Conservation (phyloP, 2,797 vertebrate genomes). For the Pteronotus mesoamericanus region DNA sequence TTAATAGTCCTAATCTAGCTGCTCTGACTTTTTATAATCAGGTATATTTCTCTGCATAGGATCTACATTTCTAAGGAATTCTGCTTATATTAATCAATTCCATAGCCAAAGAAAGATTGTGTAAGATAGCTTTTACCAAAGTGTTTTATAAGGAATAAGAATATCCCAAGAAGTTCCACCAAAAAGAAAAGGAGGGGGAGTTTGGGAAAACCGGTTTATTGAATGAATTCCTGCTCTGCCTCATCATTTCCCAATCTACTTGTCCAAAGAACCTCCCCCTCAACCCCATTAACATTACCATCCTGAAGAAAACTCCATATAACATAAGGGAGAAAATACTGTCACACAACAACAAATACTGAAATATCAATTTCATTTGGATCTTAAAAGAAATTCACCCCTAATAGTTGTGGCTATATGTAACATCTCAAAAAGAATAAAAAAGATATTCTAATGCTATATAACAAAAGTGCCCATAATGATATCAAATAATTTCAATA, state of each 20-base stretch:
- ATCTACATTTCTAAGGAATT: background rate
- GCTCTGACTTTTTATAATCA: background rate
- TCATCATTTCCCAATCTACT: background rate
- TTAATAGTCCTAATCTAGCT: background rate
- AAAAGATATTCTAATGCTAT: background rate
- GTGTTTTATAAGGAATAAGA: constrained; percentile 1
- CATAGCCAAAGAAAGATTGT: constrained; percentile 12
- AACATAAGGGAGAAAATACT: background rate
- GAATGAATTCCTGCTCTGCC: background rate
- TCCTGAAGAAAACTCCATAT: background rate
- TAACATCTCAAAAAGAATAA: background rate
- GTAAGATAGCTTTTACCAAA: background rate
- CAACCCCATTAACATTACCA: background rate
- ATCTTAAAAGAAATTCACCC: background rate
- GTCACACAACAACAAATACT: background rate
- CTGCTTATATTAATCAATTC: background rate
- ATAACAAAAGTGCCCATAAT: background rate
- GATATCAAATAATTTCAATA: background rate
- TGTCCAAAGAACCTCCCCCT: background rate
- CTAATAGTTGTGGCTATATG: background rate
- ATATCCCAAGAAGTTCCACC: background rate
- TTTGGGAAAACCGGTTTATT: background rate
- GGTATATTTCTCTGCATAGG: background rate
- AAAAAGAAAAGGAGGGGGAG: background rate
- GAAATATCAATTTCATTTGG: background rate